These are phyloP conservation scores for Drosophila lacicola DNA, from an alignment of 2,888 invertebrate genomes.

Conservation along the genomic window DNA sequence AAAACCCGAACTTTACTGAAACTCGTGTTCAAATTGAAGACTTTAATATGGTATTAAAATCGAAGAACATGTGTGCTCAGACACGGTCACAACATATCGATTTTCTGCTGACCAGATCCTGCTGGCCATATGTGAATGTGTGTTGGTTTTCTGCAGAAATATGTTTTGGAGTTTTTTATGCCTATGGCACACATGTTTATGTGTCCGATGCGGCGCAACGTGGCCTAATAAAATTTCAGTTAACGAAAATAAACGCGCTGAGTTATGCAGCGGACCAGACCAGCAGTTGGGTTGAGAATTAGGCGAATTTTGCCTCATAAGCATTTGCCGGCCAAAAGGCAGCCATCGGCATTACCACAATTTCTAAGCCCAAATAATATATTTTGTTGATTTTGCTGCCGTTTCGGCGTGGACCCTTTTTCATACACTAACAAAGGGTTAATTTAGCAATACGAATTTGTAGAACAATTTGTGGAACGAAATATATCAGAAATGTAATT, in stretches of 20 bases:
- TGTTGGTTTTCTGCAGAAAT: constrained; percentile 38
- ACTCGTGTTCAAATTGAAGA: neutral
- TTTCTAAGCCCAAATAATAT: constrained; percentile 40
- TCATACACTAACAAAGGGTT: constrained; percentile 17
- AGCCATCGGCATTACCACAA: constrained; percentile 16
- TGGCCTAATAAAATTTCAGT: constrained; percentile 73
- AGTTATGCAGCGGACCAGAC: constrained; percentile 38
- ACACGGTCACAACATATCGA: constrained; percentile 61
- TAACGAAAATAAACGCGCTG: constrained; percentile 65
- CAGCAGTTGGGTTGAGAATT: neutral
- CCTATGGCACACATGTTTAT: constrained; percentile 60
- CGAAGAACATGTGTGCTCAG: constrained; percentile 1
- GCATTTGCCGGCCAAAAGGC: constrained; percentile 24
- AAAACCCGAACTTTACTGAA: constrained; percentile 2
- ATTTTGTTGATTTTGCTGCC: constrained; percentile 27
- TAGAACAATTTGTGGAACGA: neutral
- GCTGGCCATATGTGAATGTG: constrained; percentile 6
- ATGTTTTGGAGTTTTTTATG: constrained; percentile 52
- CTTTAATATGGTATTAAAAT: neutral
- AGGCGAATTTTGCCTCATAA: constrained; percentile 6
- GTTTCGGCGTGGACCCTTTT: constrained; percentile 3
- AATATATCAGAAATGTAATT: neutral
- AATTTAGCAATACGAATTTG: neutral
- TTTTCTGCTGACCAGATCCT: constrained; percentile 53
- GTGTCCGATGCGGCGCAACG: constrained; percentile 49